Evolutionary conservation across 1,140 invertebrate genomes (phyloP), one percentile per base, ranked within the genome.

Genomic region (Spodoptera frugiperda): DNA sequence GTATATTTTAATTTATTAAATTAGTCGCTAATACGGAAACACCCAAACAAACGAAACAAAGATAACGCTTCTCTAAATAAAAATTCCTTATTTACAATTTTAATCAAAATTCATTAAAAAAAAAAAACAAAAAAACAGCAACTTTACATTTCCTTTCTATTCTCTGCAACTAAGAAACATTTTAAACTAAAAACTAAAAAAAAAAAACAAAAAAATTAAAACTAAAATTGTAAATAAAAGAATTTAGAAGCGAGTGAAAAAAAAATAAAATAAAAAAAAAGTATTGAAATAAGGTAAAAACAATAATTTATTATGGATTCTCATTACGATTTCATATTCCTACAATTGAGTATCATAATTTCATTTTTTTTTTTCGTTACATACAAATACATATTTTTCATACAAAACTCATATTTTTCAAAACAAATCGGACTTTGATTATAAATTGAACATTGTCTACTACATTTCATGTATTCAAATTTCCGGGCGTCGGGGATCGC

Each of bases 321-420:
- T 53, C 14, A 59, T 61, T 74, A 74, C 44, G 77, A 78, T 78
- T 78, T 21, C 44, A 78, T 78, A 78, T 74, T 70, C 54, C 51
- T 77, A 76, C 10, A 21, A 19, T 55, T 79, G 78, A 79, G 78
- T 79, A 78, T 78, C 71, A 75, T 78, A 78, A 57, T 73, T 65
- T 57, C 63, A 78, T 74, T 74, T 59, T 48, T 25, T n/a, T 25
- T 48, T 65, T 77, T 44, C 54, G 48, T 48, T 70, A 70, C 61
- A 77, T 59, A 70, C 75, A 77, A 25, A 68, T n/a, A n/a, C n/a
- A n/a, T n/a, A n/a, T n/a, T 39, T 39, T 39, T 6, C 33, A 39
- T 39, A 39, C 3, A 39, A 39, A 39, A 39, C 33, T 39, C 33
- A 39, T 6, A 33, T 6, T 33, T 6, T 39, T 39, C 6, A 39